Evolutionary conservation across 1,140 invertebrate genomes (phyloP).

Genomic region (Phocides pigmalion): DNA sequence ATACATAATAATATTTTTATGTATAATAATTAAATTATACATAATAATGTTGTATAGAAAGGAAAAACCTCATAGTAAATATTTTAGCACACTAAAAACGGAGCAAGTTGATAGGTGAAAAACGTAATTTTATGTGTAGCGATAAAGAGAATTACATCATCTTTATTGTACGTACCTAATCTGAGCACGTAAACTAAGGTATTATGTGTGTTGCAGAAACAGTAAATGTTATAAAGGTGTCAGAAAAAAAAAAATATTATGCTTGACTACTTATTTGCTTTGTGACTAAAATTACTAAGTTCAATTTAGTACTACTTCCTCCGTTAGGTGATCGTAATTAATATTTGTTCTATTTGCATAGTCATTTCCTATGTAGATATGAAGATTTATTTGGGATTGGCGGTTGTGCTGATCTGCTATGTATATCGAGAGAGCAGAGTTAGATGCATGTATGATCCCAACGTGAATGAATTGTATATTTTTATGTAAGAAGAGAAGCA

Average conservation of each 20-base stretch:
- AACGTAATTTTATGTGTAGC: slow-evolving; percentile 42
- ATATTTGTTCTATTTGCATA: not conserved
- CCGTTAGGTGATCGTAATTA: not conserved
- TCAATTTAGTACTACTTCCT: too few relatives aligned
- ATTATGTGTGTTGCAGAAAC: slow-evolving; percentile 55
- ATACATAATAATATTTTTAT: too few relatives aligned
- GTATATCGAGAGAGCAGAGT: too few relatives aligned
- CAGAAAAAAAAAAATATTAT: slow-evolving; percentile 36
- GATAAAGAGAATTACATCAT: slow-evolving; percentile 62
- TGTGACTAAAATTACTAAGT: slow-evolving; percentile 40
- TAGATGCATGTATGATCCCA: too few relatives aligned
- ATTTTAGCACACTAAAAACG: not conserved
- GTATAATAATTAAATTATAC: too few relatives aligned
- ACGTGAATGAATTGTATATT: too few relatives aligned
- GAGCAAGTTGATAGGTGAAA: slow-evolving; percentile 42
- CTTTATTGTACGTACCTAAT: slow-evolving; percentile 52
- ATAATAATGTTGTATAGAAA: slow-evolving; percentile 5
- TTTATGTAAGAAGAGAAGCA: too few relatives aligned
- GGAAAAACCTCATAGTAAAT: not conserved
- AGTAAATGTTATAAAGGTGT: slow-evolving; percentile 50
- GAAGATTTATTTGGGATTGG: too few relatives aligned
- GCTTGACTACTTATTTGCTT: slow-evolving; percentile 43
- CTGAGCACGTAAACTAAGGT: slow-evolving; percentile 58
- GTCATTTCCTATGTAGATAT: too few relatives aligned
- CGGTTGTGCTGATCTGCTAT: too few relatives aligned